Percentiles rank a stretch among this genome's conserved stretches.
Evolutionary conservation across 2,797 vertebrate species (phyloP).

Genomic region (Channallabes apus): DNA sequence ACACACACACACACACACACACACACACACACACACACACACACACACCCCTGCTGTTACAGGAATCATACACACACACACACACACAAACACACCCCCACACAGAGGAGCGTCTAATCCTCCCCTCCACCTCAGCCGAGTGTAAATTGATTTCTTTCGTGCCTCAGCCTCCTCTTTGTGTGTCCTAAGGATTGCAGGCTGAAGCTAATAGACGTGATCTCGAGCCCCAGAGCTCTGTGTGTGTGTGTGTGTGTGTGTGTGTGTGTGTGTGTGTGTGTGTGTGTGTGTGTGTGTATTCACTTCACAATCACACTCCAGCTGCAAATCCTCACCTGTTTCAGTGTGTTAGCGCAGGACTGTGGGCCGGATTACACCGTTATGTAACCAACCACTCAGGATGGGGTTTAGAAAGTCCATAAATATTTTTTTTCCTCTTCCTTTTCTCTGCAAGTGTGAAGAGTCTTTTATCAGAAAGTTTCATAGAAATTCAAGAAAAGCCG

Average conservation of each 20-base stretch:
- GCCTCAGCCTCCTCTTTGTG: slow-evolving; percentile 22
- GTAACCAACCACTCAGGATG: slow-evolving; percentile 5
- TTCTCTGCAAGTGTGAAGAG: neutral
- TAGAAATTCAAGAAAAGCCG: neutral
- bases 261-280: no score
- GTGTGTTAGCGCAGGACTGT: slow-evolving; percentile 61
- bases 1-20: slow-evolving; percentile 11
- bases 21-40: slow-evolving; percentile 11
- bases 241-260: slow-evolving; percentile 35
- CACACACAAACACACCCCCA: slow-evolving; percentile 9
- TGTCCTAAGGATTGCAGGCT: slow-evolving; percentile 57
- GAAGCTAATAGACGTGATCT: slow-evolving; percentile 64
- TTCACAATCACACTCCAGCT: slow-evolving; percentile 60
- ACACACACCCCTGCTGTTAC: neutral
- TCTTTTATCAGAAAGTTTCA: neutral
- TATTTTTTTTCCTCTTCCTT: no score
- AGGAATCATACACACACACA: neutral
- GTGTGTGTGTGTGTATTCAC: slow-evolving; percentile 47
- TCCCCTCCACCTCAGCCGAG: slow-evolving; percentile 61
- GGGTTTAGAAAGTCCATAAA: neutral
- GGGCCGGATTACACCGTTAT: slow-evolving; percentile 30
- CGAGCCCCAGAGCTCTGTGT: slow-evolving; percentile 49
- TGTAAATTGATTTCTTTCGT: slow-evolving; percentile 67
- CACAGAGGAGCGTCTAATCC: slow-evolving; percentile 46
- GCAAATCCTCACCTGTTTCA: slow-evolving; percentile 61